Evolutionary conservation across 2,888 invertebrate genomes (phyloP), one percentile per base, ranked within the genome.

Genomic region (Oxytorus armatus): DNA sequence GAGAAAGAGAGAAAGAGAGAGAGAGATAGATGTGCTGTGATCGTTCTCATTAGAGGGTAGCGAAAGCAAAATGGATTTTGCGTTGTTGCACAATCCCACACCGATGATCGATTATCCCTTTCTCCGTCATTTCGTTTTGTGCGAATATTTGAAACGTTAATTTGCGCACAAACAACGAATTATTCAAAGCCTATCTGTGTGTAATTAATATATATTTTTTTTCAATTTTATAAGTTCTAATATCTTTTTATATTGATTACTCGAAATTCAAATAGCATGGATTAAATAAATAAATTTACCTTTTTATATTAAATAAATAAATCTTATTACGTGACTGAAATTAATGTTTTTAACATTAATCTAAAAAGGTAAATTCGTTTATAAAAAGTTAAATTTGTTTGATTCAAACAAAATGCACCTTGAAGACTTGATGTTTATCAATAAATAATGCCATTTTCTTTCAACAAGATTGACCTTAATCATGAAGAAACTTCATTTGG

Each of bases 11-110:
- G 16, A 29, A 76, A 36, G 69, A 51, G 61, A 29, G 42, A 21
- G 55, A 63, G 59, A 68, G 18, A 66, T 51, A 61, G 75, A 14
- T 63, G 53, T 10, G 63, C 59, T 68, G 47, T 85, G 84, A 86
- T 86, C 85, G 86, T 83, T 83, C 86, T 87, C 88, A 85, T 88
- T 86, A 39, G 11, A 61, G 42, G 21, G 36, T 29, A 86, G 83
- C 81, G 68, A 83, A 82, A 81, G 83, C 79, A 82, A 84, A 85
- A 84, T 86, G 82, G 84, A 86, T 86, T 59, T 44, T 61, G 83
- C 83, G 84, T 84, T 82, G 85, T 84, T 82, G 79, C 81, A 81
- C 68, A 47, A 66, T 69, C 53, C 21, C 53, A 16, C 57, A 66
- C 81, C 61, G 55, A 79, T 70, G 57, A 63, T 70, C 42, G 61